Base-by-base conservation (phyloP, 2,113 vertebrate species). In the Lanius ludovicianus region DNA sequence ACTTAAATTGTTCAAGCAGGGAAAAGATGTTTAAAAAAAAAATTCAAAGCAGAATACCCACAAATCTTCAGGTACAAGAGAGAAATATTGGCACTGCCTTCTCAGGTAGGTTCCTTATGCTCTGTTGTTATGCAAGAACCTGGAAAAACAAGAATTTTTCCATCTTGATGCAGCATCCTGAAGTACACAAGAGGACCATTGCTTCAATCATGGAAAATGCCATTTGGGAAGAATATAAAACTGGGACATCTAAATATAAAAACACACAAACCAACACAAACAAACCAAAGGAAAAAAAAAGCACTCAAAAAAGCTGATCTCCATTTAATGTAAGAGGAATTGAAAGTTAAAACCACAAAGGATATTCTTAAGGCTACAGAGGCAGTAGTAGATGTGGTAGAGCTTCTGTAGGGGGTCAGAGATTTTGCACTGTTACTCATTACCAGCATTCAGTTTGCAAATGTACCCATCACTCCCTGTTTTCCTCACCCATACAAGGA, bases 181-280 rank as follows among this genome's bases (percentile, higher is more conserved):
- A 64, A 11, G 20, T 31, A 35, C 15, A 23, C 15, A 53, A 37
- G 31, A 73, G 1, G 4, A 44, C 2, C 18, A 33, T 2, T n/a
- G 7, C 10, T 80, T 79, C 8, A 13, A 13, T 18, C 13, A 52
- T 4, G 25, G 25, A 67, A 91, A 69, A 31, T 3, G 21, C 2
- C 4, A 15, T 14, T 89, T 63, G 41, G 17, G 20, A 65, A 53
- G 10, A 76, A 23, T 31, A 15, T 22, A 84, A 84, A 74, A 2
- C 8, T 49, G 22, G 3, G 46, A 44, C 9, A 55, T 46, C 20
- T 68, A 79, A 59, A 68, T 19, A 24, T 27, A 47, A 18, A 79
- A 47, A 9, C 1, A 3, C 4, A 13, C 14, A 49, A 65, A 70
- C 4, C 15, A 63, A 62, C 0, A 0, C 5, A 74, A 75, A 55